These are phyloP conservation scores for Brachionus paranguensis DNA, from an alignment of 1,140 invertebrate species.

Conservation along the genomic window DNA sequence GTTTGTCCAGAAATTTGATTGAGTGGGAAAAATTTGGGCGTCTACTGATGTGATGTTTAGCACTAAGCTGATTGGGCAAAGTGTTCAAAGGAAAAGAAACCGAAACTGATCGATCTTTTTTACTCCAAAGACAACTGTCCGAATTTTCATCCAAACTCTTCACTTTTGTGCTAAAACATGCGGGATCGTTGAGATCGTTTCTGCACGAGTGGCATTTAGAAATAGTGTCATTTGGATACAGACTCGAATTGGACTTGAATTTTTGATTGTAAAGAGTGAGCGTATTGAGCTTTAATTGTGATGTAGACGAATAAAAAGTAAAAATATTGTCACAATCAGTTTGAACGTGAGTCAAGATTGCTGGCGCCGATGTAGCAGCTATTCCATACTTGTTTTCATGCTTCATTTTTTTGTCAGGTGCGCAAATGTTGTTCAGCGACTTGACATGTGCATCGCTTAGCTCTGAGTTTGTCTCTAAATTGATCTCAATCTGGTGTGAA, in stretches of 20 bases:
- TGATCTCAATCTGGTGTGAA: no score
- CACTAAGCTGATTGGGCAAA: neutral
- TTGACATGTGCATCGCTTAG: neutral
- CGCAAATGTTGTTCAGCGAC: neutral
- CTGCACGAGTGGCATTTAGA: no score
- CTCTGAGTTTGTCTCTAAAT: no score
- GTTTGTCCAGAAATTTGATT: neutral
- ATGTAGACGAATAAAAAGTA: neutral
- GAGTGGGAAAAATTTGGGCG: neutral
- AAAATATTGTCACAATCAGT: neutral
- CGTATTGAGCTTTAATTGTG: conserved; percentile 5
- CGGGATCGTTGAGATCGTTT: no score
- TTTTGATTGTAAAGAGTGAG: neutral
- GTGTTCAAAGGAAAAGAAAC: neutral
- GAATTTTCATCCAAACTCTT: no score
- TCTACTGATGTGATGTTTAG: no score
- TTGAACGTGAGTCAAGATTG: neutral
- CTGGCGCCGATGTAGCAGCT: conserved; percentile 21
- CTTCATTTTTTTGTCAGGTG: neutral
- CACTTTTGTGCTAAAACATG: no score
- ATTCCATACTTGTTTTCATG: neutral
- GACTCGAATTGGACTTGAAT: neutral
- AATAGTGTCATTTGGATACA: neutral
- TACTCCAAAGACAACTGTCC: no score
- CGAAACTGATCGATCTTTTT: neutral